phyloP scores from a whole-genome alignment of 2,888 invertebrate species.

The Leptothorax acervorum region DNA sequence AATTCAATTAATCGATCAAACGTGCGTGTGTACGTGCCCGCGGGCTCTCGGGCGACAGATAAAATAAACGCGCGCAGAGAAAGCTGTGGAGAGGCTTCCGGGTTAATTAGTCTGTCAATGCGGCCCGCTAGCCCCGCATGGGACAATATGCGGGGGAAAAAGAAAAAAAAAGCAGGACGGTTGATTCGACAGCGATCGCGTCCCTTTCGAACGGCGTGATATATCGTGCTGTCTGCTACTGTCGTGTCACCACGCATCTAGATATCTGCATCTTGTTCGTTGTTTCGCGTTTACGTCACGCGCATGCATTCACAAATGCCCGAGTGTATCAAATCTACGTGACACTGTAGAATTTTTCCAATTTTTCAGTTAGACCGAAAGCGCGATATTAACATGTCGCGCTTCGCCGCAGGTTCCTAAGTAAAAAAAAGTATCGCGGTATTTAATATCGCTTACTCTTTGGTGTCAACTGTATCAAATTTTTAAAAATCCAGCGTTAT shows the following conservation, averaged over 20 bases:
- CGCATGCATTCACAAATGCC: not conserved
- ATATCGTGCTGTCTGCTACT: slow-evolving; percentile 20
- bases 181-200: slow-evolving; percentile 45
- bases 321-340: slow-evolving; percentile 2
- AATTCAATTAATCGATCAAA: slow-evolving; percentile 60
- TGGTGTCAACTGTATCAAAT: not conserved
- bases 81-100: slow-evolving; percentile 44
- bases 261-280: slow-evolving; percentile 40
- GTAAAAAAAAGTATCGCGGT: not conserved
- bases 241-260: not conserved
- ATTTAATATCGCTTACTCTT: not conserved
- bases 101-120: slow-evolving; percentile 63
- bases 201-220: slow-evolving; percentile 29
- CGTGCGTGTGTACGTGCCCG: not conserved
- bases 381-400: slow-evolving; percentile 19
- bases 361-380: not conserved
- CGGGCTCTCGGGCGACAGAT: slow-evolving; percentile 17
- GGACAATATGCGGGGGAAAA: not conserved
- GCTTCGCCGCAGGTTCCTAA: not conserved
- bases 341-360: slow-evolving; percentile 1
- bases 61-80: slow-evolving; percentile 39
- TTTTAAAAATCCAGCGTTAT: not conserved
- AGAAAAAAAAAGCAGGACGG: not conserved
- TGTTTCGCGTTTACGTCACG: slow-evolving; percentile 39
- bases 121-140: slow-evolving; percentile 7